Evolutionary conservation across 2,888 invertebrate genomes (phyloP).

Genomic region (Phrixothrix hirtus): DNA sequence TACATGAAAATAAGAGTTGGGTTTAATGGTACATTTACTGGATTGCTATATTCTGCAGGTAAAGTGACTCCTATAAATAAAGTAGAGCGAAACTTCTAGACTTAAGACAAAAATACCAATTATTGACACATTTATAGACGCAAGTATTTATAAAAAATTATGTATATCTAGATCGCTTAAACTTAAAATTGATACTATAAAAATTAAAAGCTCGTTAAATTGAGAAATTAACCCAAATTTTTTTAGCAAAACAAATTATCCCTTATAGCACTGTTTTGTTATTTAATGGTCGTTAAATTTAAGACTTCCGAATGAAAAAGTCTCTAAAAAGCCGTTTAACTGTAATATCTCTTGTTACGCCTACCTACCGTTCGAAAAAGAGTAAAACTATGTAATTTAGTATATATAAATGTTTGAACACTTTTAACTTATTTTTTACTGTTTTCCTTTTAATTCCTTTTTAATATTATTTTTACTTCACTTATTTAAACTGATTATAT

Average conservation of each 20-base stretch:
- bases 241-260: background rate
- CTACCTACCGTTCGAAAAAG: too few species aligned
- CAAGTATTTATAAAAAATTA: background rate
- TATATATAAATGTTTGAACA: too few species aligned
- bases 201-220: background rate
- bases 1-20: conserved; percentile 93
- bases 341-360: too few species aligned
- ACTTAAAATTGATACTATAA: background rate
- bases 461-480: too few species aligned
- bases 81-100: too few species aligned
- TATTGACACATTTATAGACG: too few species aligned
- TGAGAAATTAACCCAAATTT: background rate
- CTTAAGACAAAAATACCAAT: too few species aligned
- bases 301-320: background rate
- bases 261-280: background rate
- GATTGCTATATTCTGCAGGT: conserved; percentile 89
- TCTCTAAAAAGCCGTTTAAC: too few species aligned
- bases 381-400: too few species aligned
- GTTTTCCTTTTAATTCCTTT: too few species aligned
- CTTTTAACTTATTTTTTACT: too few species aligned
- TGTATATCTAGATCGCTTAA: background rate
- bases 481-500: too few species aligned
- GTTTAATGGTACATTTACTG: conserved; percentile 88
- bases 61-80: conserved; percentile 42
- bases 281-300: conserved; percentile 6